phyloP scores from a whole-genome alignment of 1,140 invertebrate species.

The Drosophila persimilis region DNA sequence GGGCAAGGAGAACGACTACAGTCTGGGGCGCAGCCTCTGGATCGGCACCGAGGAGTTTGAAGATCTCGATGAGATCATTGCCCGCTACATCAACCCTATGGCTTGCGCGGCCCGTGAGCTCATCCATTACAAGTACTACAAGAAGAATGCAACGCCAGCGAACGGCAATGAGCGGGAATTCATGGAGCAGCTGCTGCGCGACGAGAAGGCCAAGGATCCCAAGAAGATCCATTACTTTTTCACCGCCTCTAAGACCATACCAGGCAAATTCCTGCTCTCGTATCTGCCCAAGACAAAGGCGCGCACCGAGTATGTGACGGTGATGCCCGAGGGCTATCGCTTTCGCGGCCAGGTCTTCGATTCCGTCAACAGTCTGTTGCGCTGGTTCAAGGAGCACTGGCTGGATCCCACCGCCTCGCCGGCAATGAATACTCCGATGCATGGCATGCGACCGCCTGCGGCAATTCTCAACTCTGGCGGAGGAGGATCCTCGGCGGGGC shows the following conservation, averaged over 20 bases:
- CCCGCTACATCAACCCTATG: conserved; percentile 97
- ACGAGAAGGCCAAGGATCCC: conserved; percentile 93
- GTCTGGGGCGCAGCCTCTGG: conserved; percentile 92
- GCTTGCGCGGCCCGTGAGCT: conserved; percentile 95
- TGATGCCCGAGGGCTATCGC: conserved; percentile 95
- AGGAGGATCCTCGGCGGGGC: conserved; percentile 11
- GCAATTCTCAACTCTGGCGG: conserved; percentile 73
- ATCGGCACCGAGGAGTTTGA: conserved; percentile 97
- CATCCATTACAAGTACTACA: conserved; percentile 95
- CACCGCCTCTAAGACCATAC: conserved; percentile 93
- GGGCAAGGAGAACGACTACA: conserved; percentile 98
- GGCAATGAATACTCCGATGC: conserved; percentile 86
- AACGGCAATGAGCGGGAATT: conserved; percentile 87
- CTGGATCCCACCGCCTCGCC: conserved; percentile 94
- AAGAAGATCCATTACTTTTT: conserved; percentile 96
- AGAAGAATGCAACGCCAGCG: conserved; percentile 86
- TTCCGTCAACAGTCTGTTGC: conserved; percentile 91
- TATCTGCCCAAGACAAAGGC: conserved; percentile 94
- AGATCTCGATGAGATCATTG: conserved; percentile 99
- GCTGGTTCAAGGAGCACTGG: conserved; percentile 99
- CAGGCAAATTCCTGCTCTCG: conserved; percentile 97
- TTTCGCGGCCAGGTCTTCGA: conserved; percentile 95
- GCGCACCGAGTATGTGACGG: conserved; percentile 95
- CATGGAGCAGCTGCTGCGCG: conserved; percentile 93
- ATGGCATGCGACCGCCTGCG: conserved; percentile 83